Evolutionary conservation across 1,140 invertebrate genomes (phyloP).

Genomic region (Drosophila paulistorum): DNA sequence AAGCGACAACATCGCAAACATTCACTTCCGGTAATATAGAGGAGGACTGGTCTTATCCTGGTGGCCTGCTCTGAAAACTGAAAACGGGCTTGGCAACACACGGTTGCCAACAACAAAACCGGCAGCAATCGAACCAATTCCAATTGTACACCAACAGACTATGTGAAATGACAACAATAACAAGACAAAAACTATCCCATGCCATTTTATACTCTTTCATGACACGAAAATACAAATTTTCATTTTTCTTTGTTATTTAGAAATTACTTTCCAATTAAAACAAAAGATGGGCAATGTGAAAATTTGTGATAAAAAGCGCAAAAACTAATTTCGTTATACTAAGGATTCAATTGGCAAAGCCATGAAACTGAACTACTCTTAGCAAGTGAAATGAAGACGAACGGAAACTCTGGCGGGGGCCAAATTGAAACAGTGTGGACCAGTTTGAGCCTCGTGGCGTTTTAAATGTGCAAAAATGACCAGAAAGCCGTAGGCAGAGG

Average conservation of each 20-base stretch:
- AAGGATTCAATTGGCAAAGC: conserved; percentile 13
- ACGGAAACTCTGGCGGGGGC: conserved; percentile 53
- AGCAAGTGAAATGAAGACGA: conserved; percentile 19
- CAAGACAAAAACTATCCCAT: not conserved
- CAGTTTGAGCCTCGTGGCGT: conserved; percentile 49
- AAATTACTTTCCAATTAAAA: not conserved
- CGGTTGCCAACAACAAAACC: not conserved
- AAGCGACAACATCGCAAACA: conserved; percentile 46
- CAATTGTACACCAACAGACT: not conserved
- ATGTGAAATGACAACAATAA: not conserved
- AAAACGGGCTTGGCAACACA: conserved; percentile 6
- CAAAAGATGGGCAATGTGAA: not conserved
- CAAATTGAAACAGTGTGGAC: conserved; percentile 63
- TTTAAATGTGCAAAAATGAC: conserved; percentile 64
- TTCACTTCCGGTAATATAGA: conserved; percentile 49
- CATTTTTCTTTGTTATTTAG: not conserved
- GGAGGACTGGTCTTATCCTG: not conserved
- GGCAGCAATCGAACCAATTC: conserved; percentile 19
- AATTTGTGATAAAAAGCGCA: not conserved
- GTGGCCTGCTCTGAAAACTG: not conserved
- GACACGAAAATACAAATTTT: not conserved
- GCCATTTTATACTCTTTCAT: not conserved
- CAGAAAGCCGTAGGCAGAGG: conserved; percentile 53
- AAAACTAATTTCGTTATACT: not conserved
- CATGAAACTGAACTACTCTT: conserved; percentile 14